These are phyloP conservation scores for Drosophila sechellia DNA, from an alignment of 1,140 invertebrate species.

Conservation along the genomic window DNA sequence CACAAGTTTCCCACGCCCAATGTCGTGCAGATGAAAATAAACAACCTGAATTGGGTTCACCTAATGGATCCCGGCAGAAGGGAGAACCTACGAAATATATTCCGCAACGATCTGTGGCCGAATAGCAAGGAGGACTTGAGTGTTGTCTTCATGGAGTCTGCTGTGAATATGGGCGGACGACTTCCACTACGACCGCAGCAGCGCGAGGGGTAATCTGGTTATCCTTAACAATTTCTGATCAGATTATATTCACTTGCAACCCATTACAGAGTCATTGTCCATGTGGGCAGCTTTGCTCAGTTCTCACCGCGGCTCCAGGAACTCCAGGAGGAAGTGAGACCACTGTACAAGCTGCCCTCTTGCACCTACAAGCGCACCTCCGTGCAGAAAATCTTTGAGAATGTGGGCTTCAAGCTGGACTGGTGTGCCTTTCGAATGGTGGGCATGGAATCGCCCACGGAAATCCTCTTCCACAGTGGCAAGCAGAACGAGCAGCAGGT, in stretches of 20 bases:
- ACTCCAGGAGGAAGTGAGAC: slow-evolving; percentile 92
- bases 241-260: too few relatives aligned
- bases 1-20: slow-evolving; percentile 89
- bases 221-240: background rate
- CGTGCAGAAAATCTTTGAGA: slow-evolving; percentile 92
- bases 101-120: slow-evolving; percentile 87
- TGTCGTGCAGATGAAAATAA: slow-evolving; percentile 94
- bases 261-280: slow-evolving; percentile 89
- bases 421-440: slow-evolving; percentile 96
- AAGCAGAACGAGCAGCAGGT: slow-evolving; percentile 46
- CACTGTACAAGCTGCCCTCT: slow-evolving; percentile 89
- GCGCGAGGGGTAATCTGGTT: slow-evolving; percentile 90
- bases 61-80: slow-evolving; percentile 85
- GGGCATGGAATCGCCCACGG: slow-evolving; percentile 69
- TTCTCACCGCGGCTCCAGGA: slow-evolving; percentile 91
- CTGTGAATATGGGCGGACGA: slow-evolving; percentile 92
- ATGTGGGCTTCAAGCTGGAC: slow-evolving; percentile 91
- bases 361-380: slow-evolving; percentile 95
- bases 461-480: slow-evolving; percentile 73
- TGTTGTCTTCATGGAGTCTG: slow-evolving; percentile 92
- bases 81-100: slow-evolving; percentile 90
- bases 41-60: slow-evolving; percentile 90
- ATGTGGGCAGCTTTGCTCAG: slow-evolving; percentile 90
- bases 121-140: slow-evolving; percentile 89
- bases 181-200: slow-evolving; percentile 92